Evolutionary conservation across 2,888 invertebrate species (phyloP), one percentile per base, ranked within the genome.

Genomic region (Cerceris rybyensis): DNA sequence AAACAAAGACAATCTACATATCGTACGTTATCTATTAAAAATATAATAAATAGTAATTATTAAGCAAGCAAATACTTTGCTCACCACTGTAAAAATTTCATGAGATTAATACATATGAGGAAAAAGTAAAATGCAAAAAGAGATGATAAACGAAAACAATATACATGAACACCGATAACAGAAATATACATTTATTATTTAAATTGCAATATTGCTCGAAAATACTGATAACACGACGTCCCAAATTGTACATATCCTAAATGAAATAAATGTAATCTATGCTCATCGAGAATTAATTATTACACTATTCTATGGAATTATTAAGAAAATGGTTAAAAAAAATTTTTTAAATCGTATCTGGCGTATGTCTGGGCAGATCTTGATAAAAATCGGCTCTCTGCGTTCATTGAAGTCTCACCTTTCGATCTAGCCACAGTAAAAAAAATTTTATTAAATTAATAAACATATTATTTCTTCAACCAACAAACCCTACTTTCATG

Each of bases 1-100:
- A 46, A 49, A 78, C 42, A 70, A 80, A 59, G 72, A 81, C 81
- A 83, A 83, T 83, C 81, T 70, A 83, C 83, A 83, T 83, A 83
- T 83, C 78, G 28, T 28, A 28, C 4, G 28, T 28, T 28, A 28
- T 28, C 28, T 1, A 28, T 28, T 49, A 49, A 79, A 28, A 59
- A 68, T 43, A 49, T 16, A 69, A 68, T 73, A 68, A 59, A 61
- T 46, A 46, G 46, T 46, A 46, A 46, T 11, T 46, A 46, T 46
- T 46, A 11, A 46, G 11, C 46, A 46, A 5, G 8, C 11, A 4
- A 2, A 4, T 28, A 1, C 28, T 28, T 28, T 4, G 28, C 4
- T 28, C 28, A 4, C 28, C 28, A 28, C 4, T 28, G 28, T 28
- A 28, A 28, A 28, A 28, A 2, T 28, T 28, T 28, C 28, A 28